phyloP scores from a whole-genome alignment of 2,113 vertebrate species.

The Pomatostomus ruficeps region DNA sequence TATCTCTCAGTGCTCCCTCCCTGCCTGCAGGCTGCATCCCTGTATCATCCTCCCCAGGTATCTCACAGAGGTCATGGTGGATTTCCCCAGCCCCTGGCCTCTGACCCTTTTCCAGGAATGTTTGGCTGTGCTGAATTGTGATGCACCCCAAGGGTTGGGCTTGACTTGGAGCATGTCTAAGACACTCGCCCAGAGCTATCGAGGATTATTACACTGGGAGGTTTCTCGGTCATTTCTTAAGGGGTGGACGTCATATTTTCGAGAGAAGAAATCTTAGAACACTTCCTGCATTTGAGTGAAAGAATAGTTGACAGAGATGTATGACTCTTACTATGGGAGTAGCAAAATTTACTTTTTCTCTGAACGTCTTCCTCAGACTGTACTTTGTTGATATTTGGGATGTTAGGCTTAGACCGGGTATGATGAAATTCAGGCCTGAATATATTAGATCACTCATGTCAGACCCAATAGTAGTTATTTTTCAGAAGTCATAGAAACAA shows the following conservation, averaged over 20 bases:
- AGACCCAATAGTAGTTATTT: background rate
- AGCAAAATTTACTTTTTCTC: background rate
- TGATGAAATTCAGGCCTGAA: background rate
- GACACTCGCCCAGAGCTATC: background rate
- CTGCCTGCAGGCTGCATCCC: background rate
- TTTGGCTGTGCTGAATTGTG: accelerated
- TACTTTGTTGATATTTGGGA: background rate
- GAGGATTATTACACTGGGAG: background rate
- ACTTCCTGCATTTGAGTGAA: background rate
- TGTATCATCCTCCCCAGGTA: background rate
- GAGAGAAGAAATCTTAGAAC: background rate
- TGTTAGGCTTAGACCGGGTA: background rate
- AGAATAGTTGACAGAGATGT: background rate
- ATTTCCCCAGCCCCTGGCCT: background rate
- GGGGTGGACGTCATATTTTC: background rate
- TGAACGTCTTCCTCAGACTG: background rate
- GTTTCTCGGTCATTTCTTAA: background rate
- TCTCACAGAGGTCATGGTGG: accelerated
- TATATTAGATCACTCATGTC: background rate
- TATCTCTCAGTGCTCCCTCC: background rate
- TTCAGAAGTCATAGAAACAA: background rate
- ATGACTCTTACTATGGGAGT: background rate
- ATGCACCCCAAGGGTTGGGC: background rate
- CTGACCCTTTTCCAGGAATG: accelerated
- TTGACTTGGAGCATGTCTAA: background rate